These are phyloP conservation scores for Drosophila pseudotakahashii DNA, from an alignment of 2,888 invertebrate species.

Conservation along the genomic window DNA sequence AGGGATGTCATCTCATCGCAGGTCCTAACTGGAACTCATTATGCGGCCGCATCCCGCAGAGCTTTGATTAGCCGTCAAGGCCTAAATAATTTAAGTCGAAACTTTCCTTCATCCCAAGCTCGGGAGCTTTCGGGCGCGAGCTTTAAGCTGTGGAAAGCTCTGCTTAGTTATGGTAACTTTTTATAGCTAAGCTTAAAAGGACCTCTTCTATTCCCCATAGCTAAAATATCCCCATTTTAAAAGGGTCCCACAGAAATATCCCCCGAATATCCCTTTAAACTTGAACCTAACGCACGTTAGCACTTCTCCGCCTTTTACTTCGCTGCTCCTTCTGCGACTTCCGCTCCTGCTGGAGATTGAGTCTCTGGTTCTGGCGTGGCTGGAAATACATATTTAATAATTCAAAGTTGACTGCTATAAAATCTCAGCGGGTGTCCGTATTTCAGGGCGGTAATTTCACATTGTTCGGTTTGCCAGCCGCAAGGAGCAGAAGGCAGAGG, in stretches of 20 bases:
- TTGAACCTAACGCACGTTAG: slow-evolving; percentile 29
- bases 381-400: slow-evolving; percentile 76
- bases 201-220: slow-evolving; percentile 5
- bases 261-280: slow-evolving; percentile 11
- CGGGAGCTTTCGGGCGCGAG: slow-evolving; percentile 13
- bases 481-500: background rate
- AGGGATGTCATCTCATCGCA: slow-evolving; percentile 16
- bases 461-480: slow-evolving; percentile 61
- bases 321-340: slow-evolving; percentile 3
- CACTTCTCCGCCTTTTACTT: slow-evolving; percentile 8
- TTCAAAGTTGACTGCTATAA: slow-evolving; percentile 78
- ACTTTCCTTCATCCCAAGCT: slow-evolving; percentile 8
- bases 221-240: slow-evolving; percentile 7
- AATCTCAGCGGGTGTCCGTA: slow-evolving; percentile 75
- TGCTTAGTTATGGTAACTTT: slow-evolving; percentile 45
- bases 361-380: slow-evolving; percentile 63
- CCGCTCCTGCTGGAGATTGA: slow-evolving; percentile 24
- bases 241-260: background rate
- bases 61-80: slow-evolving; percentile 42
- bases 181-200: slow-evolving; percentile 26
- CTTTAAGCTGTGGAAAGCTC: slow-evolving; percentile 39
- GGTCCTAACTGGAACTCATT: slow-evolving; percentile 52
- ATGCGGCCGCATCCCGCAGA: slow-evolving; percentile 40
- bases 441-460: slow-evolving; percentile 70
- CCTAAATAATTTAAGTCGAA: slow-evolving; percentile 15